Percentiles rank a stretch among this genome's conserved stretches.
These are phyloP conservation scores for Pyxicephalus adspersus DNA, from an alignment of 2,113 vertebrate genomes.

Conservation along the genomic window DNA sequence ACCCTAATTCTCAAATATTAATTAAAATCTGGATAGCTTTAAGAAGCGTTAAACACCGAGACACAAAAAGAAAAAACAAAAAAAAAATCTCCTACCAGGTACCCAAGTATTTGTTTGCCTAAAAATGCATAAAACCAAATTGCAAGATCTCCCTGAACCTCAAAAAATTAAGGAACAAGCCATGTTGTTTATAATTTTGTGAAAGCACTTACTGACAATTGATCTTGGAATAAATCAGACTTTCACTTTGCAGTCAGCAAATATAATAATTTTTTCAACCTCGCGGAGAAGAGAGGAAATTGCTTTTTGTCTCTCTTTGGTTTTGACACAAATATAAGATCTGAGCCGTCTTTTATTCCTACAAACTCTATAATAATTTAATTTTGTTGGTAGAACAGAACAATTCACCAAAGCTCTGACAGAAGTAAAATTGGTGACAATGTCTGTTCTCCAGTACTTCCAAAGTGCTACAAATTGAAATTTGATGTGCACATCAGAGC, in stretches of 20 bases:
- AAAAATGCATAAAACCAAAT: too few relatives aligned
- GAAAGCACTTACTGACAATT: neutral
- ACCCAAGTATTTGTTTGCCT: too few relatives aligned
- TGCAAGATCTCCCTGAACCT: too few relatives aligned
- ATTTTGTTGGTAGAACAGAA: constrained; percentile 6
- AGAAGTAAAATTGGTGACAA: constrained; percentile 1
- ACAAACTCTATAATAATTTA: constrained; percentile 28
- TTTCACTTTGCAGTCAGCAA: neutral
- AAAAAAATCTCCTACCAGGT: too few relatives aligned
- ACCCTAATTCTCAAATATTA: too few relatives aligned
- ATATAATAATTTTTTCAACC: neutral
- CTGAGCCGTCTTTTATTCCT: constrained; percentile 11
- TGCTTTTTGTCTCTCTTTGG: neutral
- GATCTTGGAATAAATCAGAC: neutral
- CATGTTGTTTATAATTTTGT: too few relatives aligned
- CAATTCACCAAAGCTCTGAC: neutral
- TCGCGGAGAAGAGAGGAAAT: neutral
- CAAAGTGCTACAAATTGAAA: constrained; percentile 72
- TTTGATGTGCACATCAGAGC: constrained; percentile 71
- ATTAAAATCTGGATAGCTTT: too few relatives aligned
- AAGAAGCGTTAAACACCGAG: too few relatives aligned
- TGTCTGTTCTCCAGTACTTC: constrained; percentile 33
- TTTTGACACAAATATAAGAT: constrained; percentile 8
- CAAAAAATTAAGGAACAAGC: too few relatives aligned
- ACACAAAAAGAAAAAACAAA: too few relatives aligned